Base-by-base conservation (phyloP, 2,797 vertebrate species). In the Lycodopsis pacificus region DNA sequence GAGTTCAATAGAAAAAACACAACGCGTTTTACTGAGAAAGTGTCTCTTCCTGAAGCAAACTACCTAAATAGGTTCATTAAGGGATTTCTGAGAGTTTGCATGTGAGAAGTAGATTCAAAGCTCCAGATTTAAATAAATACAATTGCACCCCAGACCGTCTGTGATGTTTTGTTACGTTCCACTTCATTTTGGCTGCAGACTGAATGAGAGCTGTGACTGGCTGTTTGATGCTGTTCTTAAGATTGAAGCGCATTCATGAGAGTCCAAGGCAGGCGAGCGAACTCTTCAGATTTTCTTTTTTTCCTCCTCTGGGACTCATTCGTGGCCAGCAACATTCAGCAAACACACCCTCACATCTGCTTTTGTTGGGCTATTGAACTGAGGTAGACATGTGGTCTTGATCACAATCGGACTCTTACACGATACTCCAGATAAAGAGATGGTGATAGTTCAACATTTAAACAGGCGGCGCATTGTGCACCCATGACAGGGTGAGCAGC, bases 391-490 rank as follows among this genome's bases (percentile, higher is more conserved):
- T 53, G 30, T 3, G 25, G 11, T 81, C 48, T 61, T 49, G 42
- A 72, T 81, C 75, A 63, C 22, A 76, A 73, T 72, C 56, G 42
- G 34, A 32, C 66, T 71, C 32, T 53, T 58, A 67, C 63, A 32
- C 65, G 57, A 65, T 57, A 34, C 48, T 73, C 38, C 12, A 63
- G 53, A 80, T 59, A 7, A 64, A 78, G 71, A 27, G 20, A 78
- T 30, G 56, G 22, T 7, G 40, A 48, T 36, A 19, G 19, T 27
- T 65, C n/a, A 3, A 53, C 12, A 13, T 53, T 40, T 66, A 25
- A 78, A 94, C 91, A 92, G 72, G 65, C 59, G 69, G 19, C 38
- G 54, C 77, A 65, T 91, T 93, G 91, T 93, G 65, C 58, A 42
- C 68, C 51, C 32, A 11, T 59, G 36, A 77, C 32, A 69, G 71